Evolutionary conservation across 2,888 invertebrate species (phyloP).

Genomic region (Siphlonurus alternatus): DNA sequence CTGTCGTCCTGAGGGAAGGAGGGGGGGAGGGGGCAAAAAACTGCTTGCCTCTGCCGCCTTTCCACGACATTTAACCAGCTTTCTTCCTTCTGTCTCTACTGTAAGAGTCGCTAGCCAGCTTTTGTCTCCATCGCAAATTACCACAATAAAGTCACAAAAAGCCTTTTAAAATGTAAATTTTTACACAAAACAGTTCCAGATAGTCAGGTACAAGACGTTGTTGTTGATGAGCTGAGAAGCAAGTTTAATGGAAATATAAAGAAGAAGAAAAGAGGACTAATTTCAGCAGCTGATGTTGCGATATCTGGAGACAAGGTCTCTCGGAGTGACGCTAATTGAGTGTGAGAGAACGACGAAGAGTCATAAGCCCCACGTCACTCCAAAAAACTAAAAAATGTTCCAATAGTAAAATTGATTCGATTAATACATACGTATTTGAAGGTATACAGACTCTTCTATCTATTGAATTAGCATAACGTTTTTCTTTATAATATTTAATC

Average conservation of each 20-base stretch:
- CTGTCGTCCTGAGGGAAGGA: background rate
- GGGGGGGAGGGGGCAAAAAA: too few relatives aligned
- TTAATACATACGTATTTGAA: too few relatives aligned
- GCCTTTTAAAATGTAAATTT: background rate
- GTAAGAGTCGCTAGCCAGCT: background rate
- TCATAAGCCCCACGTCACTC: too few relatives aligned
- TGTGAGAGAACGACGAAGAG: too few relatives aligned
- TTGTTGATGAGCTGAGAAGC: background rate
- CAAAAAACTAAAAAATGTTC: too few relatives aligned
- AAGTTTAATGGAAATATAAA: background rate
- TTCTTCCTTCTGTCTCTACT: background rate
- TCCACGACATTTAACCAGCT: background rate
- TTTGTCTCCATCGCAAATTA: background rate
- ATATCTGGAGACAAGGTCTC: too few relatives aligned
- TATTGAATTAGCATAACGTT: too few relatives aligned
- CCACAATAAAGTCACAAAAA: background rate
- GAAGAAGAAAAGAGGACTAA: too few relatives aligned
- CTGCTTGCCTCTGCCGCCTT: background rate
- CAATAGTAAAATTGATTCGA: too few relatives aligned
- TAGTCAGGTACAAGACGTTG: background rate
- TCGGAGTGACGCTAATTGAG: background rate
- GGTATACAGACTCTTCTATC: too few relatives aligned
- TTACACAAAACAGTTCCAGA: background rate
- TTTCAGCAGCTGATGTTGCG: too few relatives aligned
- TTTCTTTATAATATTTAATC: too few relatives aligned